Conservation (phyloP, 2,113 vertebrate genomes). For the Micromys minutus region DNA sequence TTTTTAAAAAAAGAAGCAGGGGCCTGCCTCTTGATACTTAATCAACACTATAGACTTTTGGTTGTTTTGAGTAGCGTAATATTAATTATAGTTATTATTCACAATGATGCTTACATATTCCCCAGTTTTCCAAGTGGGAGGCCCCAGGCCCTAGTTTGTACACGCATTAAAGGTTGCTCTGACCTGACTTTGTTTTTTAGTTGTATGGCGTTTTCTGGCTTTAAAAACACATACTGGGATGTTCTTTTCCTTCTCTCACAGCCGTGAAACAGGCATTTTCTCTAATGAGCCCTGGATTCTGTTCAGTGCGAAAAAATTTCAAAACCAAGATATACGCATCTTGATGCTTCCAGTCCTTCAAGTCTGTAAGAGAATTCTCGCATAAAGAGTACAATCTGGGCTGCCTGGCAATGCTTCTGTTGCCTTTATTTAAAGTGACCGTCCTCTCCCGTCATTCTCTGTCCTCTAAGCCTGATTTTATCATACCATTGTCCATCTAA, state of each 20-base stretch:
- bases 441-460: neutral
- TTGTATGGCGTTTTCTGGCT: neutral
- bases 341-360: neutral
- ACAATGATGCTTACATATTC: neutral
- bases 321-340: neutral
- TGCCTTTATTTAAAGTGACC: conserved; percentile 1
- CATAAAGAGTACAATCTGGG: neutral
- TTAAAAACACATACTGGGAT: neutral
- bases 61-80: neutral
- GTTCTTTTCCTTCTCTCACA: neutral
- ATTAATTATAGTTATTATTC: neutral
- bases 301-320: neutral
- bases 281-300: neutral
- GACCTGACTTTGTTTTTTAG: neutral
- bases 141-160: neutral
- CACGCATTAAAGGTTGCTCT: neutral
- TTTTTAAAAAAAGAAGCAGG: neutral
- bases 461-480: neutral
- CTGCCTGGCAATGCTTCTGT: neutral
- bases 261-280: neutral
- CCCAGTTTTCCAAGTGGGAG: neutral
- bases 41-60: neutral
- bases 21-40: neutral
- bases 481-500: neutral
- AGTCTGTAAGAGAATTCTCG: neutral